Evolutionary conservation across 2,888 invertebrate genomes (phyloP).

Genomic region (Nomada goodeniana): DNA sequence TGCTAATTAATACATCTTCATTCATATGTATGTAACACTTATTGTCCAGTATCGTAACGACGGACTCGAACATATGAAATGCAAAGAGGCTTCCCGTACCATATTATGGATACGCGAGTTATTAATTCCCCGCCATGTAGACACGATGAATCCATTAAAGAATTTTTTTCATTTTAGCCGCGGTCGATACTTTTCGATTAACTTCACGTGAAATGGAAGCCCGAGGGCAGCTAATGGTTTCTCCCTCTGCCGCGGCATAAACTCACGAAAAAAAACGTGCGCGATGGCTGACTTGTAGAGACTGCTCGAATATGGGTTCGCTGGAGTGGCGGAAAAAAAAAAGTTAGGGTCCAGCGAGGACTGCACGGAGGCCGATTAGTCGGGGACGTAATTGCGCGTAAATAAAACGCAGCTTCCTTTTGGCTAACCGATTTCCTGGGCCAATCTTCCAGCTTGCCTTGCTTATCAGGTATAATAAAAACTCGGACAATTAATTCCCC

Average conservation of each 20-base stretch:
- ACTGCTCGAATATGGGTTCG: constrained; percentile 48
- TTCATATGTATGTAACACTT: neutral
- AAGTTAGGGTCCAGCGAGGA: constrained; percentile 46
- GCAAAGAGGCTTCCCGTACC: neutral
- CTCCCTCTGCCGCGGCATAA: constrained; percentile 53
- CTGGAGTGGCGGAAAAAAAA: constrained; percentile 1
- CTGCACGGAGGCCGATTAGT: constrained; percentile 59
- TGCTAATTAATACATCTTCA: constrained; percentile 6
- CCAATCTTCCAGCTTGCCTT: constrained; percentile 43
- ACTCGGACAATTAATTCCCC: constrained; percentile 14
- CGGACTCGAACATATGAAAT: constrained; percentile 4
- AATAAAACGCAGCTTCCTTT: constrained; percentile 66
- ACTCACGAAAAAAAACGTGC: constrained; percentile 43
- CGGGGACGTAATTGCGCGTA: constrained; percentile 69
- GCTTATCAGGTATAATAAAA: constrained; percentile 36
- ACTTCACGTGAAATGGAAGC: constrained; percentile 64
- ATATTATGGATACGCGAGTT: constrained; percentile 35
- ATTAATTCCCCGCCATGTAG: constrained; percentile 44
- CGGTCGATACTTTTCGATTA: constrained; percentile 70
- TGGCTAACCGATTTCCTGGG: constrained; percentile 50
- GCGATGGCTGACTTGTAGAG: constrained; percentile 50
- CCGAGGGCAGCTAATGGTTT: constrained; percentile 67
- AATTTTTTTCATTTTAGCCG: constrained; percentile 36
- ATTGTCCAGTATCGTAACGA: neutral
- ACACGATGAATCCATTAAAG: constrained; percentile 55